Percentiles rank a stretch among this genome's conserved stretches.
Evolutionary conservation across 2,888 invertebrate genomes (phyloP).

Genomic region (Pantelozetes paolii): DNA sequence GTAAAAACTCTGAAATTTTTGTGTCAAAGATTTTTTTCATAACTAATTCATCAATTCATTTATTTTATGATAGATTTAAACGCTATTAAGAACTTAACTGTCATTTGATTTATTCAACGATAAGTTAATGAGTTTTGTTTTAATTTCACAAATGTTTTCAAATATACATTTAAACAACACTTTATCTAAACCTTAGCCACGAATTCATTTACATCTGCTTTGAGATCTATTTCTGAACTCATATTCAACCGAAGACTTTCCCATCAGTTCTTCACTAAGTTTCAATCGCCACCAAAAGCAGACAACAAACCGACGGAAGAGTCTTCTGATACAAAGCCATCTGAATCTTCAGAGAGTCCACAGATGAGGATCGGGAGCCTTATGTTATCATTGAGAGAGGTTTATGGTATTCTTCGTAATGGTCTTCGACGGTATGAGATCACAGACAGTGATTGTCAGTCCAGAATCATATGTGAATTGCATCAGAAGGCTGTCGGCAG

Average conservation of each 20-base stretch:
- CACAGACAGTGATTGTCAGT: slow-evolving; percentile 46
- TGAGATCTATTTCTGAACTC: slow-evolving; percentile 23
- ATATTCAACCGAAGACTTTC: slow-evolving; percentile 30
- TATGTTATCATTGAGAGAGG: slow-evolving; percentile 33
- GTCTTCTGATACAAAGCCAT: background rate
- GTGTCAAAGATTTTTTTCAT: too few species aligned
- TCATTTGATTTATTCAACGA: too few species aligned
- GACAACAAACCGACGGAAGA: background rate
- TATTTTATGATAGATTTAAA: too few species aligned
- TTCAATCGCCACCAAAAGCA: background rate
- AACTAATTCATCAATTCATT: too few species aligned
- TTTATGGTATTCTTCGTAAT: slow-evolving; percentile 40
- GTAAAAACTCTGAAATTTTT: too few species aligned
- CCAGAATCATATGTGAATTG: slow-evolving; percentile 46
- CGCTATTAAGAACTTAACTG: too few species aligned
- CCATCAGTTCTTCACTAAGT: background rate
- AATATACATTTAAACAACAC: background rate
- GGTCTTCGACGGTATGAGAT: slow-evolving; percentile 44
- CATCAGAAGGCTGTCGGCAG: slow-evolving; percentile 42
- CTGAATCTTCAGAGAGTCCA: slow-evolving; percentile 22
- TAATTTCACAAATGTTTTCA: too few species aligned
- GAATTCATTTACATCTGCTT: background rate
- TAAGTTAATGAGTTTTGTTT: too few species aligned
- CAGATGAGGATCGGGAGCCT: slow-evolving; percentile 26
- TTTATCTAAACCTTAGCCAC: background rate